Percentiles rank a stretch among this genome's conserved stretches.
phyloP scores from a whole-genome alignment of 2,888 invertebrate genomes.

The Campoplex nolae region DNA sequence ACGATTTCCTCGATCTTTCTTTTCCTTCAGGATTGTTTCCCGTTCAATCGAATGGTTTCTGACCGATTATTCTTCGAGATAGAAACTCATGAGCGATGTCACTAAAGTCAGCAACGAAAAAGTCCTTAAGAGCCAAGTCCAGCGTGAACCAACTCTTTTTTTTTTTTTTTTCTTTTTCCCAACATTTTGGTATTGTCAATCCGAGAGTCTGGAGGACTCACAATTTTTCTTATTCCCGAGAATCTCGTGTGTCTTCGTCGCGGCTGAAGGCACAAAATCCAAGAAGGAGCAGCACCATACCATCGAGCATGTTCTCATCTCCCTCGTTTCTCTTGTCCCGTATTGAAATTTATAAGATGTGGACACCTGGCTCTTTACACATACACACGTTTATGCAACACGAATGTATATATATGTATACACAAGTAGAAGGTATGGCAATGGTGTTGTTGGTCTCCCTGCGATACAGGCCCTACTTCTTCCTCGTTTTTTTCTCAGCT shows the following conservation, averaged over 20 bases:
- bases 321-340: constrained; percentile 72
- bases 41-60: no score
- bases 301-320: constrained; percentile 57
- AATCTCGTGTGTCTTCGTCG: constrained; percentile 66
- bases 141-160: background rate
- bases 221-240: constrained; percentile 32
- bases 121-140: background rate
- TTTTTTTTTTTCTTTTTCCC: background rate
- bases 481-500: constrained; percentile 28
- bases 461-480: constrained; percentile 28
- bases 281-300: constrained; percentile 23
- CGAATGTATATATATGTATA: constrained; percentile 63
- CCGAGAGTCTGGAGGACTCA: background rate
- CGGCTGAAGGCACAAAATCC: constrained; percentile 59
- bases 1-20: background rate
- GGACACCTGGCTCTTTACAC: constrained; percentile 78
- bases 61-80: background rate
- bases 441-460: constrained; percentile 44
- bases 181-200: background rate
- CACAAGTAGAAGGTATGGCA: constrained; percentile 40
- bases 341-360: constrained; percentile 80
- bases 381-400: constrained; percentile 15
- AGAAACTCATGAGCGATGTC: background rate
- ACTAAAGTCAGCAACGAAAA: background rate
- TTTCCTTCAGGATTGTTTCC: background rate